Percentiles rank a stretch among this genome's conserved stretches.
phyloP scores from a whole-genome alignment of 1,140 invertebrate species.

The Pseudomyrmex flavicornis region DNA sequence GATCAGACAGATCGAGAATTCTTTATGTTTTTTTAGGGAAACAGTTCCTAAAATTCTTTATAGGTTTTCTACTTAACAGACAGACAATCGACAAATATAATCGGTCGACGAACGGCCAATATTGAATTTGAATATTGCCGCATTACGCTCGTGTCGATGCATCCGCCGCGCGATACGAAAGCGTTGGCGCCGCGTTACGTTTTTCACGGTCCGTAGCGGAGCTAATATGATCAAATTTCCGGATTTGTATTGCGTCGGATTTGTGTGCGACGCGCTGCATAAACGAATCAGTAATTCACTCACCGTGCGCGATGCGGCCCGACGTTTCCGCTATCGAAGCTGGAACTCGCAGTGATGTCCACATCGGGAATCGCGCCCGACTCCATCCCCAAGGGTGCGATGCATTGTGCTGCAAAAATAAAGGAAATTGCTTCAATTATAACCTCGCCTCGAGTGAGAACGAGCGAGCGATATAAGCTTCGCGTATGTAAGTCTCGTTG shows the following conservation, averaged over 20 bases:
- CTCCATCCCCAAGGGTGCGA: slow-evolving; percentile 90
- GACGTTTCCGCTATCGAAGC: slow-evolving; percentile 90
- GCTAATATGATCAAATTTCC: slow-evolving; percentile 73
- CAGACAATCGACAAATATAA: not conserved
- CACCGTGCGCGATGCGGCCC: slow-evolving; percentile 88
- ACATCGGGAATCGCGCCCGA: slow-evolving; percentile 89
- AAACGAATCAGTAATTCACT: slow-evolving; percentile 74
- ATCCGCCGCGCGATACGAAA: slow-evolving; percentile 5
- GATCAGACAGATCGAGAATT: slow-evolving; percentile 2
- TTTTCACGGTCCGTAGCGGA: slow-evolving; percentile 56
- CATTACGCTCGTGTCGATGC: slow-evolving; percentile 17
- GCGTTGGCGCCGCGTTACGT: slow-evolving; percentile 19
- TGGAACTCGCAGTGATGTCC: slow-evolving; percentile 90
- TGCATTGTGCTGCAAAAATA: slow-evolving; percentile 88
- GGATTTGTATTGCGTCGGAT: slow-evolving; percentile 69
- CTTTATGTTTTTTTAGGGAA: not conserved
- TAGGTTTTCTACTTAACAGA: slow-evolving; percentile 6
- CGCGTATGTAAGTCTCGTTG: not conserved
- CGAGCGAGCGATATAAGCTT: slow-evolving; percentile 33
- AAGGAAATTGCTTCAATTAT: slow-evolving; percentile 76
- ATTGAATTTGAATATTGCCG: slow-evolving; percentile 25
- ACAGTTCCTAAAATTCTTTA: too few relatives aligned
- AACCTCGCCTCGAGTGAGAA: slow-evolving; percentile 58
- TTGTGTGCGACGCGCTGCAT: slow-evolving; percentile 64
- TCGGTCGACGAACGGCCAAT: not conserved